Evolutionary conservation across 2,888 invertebrate species (phyloP).

Genomic region (Trisateles emortualis): DNA sequence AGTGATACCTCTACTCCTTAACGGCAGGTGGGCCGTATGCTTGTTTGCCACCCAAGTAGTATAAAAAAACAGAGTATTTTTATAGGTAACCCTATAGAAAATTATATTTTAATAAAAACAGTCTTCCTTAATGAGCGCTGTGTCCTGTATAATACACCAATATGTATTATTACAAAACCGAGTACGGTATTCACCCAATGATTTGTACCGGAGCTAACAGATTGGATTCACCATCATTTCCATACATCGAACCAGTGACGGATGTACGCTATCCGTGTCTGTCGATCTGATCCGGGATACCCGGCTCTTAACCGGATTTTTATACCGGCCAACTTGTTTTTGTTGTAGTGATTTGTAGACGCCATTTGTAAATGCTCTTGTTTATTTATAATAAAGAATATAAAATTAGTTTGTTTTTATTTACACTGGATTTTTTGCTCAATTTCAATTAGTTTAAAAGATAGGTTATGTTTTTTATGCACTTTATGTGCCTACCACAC

Average conservation of each 20-base stretch:
- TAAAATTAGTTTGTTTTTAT: neutral
- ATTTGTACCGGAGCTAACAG: slow-evolving; percentile 28
- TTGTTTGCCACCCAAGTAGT: no score
- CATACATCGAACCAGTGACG: slow-evolving; percentile 44
- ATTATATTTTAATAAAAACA: no score
- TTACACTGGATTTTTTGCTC: no score
- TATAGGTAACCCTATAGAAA: no score
- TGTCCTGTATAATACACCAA: no score
- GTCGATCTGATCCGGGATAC: slow-evolving; percentile 33
- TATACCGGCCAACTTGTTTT: slow-evolving; percentile 15
- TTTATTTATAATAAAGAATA: neutral
- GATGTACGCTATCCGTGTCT: slow-evolving; percentile 31
- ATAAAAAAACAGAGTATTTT: no score
- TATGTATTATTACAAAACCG: neutral
- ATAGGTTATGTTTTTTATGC: no score
- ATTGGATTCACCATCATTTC: slow-evolving; percentile 31
- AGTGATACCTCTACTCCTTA: no score
- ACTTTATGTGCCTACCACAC: no score
- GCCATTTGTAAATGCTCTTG: slow-evolving; percentile 11
- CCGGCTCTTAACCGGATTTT: slow-evolving; percentile 30
- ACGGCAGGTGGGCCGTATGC: no score
- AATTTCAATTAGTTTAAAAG: no score
- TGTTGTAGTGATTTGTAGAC: slow-evolving; percentile 19
- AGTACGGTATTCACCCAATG: neutral
- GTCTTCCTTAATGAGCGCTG: no score